Percentiles rank a stretch among this genome's conserved stretches.
Conservation (phyloP, 35 echinoderm and acorn worm species). For the Strongylocentrotus purpuratus region DNA sequence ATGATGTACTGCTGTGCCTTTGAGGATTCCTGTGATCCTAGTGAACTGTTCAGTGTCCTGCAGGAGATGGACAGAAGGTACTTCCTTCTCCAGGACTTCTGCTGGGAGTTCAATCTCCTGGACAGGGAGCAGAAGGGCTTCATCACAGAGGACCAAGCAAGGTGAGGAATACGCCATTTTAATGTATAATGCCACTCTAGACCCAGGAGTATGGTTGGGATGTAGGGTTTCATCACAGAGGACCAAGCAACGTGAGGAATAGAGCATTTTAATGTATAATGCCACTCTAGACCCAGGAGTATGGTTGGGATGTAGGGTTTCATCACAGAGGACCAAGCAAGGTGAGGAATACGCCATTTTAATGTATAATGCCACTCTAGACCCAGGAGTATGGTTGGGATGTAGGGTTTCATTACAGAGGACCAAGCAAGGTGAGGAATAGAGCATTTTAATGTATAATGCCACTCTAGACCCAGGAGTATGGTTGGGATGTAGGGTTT, state of each 20-base stretch:
- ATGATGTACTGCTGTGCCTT: constrained; percentile 83
- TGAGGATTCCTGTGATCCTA: constrained; percentile 83
- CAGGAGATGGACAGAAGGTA: constrained; percentile 96
- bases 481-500: constrained; percentile 46
- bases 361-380: too few relatives aligned
- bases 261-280: too few relatives aligned
- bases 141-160: constrained; percentile 91
- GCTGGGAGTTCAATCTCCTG: constrained; percentile 92
- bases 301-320: constrained; percentile 46
- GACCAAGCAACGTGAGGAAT: constrained; percentile 78
- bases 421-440: constrained; percentile 79
- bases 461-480: too few relatives aligned
- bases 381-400: too few relatives aligned
- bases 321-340: constrained; percentile 91
- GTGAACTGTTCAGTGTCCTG: constrained; percentile 90
- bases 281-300: too few relatives aligned
- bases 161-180: constrained; percentile 33
- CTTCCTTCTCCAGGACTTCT: constrained; percentile 86
- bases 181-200: too few relatives aligned
- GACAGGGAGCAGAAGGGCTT: constrained; percentile 78
- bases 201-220: too few relatives aligned
- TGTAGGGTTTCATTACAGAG: constrained; percentile 73
- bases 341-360: constrained; percentile 33
- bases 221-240: constrained; percentile 73
- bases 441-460: too few relatives aligned